phyloP scores from a whole-genome alignment of 2,888 invertebrate genomes.

The Apamea crenata region DNA sequence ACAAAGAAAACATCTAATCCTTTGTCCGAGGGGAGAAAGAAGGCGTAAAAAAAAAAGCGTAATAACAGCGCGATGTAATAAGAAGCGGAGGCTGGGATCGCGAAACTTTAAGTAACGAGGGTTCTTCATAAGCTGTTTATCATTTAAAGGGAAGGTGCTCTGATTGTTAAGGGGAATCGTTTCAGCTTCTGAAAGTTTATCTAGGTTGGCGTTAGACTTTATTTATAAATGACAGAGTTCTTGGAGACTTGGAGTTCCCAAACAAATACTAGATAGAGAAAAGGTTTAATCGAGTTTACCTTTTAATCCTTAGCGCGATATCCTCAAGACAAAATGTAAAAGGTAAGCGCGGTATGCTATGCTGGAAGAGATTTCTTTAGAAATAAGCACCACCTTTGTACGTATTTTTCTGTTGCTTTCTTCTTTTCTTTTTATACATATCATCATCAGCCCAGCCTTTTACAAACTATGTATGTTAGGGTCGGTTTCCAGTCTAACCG shows the following conservation, averaged over 20 bases:
- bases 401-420: too few relatives aligned
- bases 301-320: background rate
- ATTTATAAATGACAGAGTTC: background rate
- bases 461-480: too few relatives aligned
- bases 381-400: too few relatives aligned
- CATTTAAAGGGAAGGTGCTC: slow-evolving; percentile 51
- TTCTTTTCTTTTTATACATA: too few relatives aligned
- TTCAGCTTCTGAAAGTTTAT: slow-evolving; percentile 7
- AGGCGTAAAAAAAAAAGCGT: slow-evolving; percentile 54
- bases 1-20: slow-evolving; percentile 54
- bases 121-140: slow-evolving; percentile 52
- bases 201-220: background rate
- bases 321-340: too few relatives aligned
- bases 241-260: background rate
- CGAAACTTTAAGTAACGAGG: slow-evolving; percentile 54
- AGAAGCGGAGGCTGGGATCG: slow-evolving; percentile 33
- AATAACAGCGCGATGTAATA: slow-evolving; percentile 56
- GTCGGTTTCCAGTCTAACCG: too few relatives aligned
- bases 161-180: slow-evolving; percentile 18
- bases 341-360: too few relatives aligned
- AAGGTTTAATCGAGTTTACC: background rate
- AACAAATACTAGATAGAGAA: background rate
- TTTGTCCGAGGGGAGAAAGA: slow-evolving; percentile 55
- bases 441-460: too few relatives aligned
- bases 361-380: background rate